Conservation (phyloP, 2,113 vertebrate species). For the Rhabdornis inornatus region DNA sequence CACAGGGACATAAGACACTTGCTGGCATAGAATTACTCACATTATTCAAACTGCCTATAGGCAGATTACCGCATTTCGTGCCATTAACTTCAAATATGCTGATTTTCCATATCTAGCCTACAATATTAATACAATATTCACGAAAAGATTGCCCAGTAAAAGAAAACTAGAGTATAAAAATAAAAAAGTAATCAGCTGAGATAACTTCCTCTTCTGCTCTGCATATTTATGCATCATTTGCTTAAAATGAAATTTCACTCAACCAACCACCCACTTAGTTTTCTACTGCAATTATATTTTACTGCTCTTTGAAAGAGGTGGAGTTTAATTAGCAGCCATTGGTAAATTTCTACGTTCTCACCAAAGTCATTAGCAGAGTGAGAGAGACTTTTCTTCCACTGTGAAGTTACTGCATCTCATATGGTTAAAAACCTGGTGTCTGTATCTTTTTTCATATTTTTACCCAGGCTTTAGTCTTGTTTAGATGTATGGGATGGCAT, state of each 20-base stretch:
- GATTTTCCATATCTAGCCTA: neutral
- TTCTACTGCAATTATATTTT: neutral
- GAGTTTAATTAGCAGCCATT: neutral
- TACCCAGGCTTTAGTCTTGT: neutral
- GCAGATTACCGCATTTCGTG: neutral
- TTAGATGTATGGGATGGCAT: neutral
- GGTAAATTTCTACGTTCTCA: neutral
- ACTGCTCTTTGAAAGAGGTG: neutral
- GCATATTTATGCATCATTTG: neutral
- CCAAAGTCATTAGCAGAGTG: neutral
- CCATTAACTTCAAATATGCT: neutral
- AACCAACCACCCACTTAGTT: neutral
- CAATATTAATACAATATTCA: neutral
- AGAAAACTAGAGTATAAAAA: neutral
- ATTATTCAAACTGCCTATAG: neutral
- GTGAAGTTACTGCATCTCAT: neutral
- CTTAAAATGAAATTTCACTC: slow-evolving; percentile 13
- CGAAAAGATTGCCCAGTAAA: neutral
- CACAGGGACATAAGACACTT: neutral
- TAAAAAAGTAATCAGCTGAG: neutral
- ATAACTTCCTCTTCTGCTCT: neutral
- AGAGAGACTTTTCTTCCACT: neutral
- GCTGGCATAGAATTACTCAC: neutral
- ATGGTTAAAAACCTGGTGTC: neutral
- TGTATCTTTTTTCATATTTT: neutral